phyloP scores from a whole-genome alignment of 2,888 invertebrate species.

The Malacosoma neustria region DNA sequence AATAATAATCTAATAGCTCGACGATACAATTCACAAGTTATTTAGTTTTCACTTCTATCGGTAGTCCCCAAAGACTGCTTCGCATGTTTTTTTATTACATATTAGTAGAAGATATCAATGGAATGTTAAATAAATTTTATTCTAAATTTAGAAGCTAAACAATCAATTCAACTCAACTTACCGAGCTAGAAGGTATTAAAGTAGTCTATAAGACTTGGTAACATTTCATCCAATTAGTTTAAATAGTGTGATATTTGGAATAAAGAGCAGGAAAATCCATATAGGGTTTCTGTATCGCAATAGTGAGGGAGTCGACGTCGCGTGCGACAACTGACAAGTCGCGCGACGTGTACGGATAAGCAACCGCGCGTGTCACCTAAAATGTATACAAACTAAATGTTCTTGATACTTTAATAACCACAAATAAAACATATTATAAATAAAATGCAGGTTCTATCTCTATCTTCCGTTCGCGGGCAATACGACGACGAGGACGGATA shows the following conservation, averaged over 20 bases:
- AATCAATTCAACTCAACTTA: background rate
- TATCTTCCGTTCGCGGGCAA: too few relatives aligned
- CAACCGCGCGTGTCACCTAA: slow-evolving; percentile 34
- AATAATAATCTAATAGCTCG: too few relatives aligned
- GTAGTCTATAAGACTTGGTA: slow-evolving; percentile 12
- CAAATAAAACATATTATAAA: too few relatives aligned
- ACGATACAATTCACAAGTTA: too few relatives aligned
- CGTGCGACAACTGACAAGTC: slow-evolving; percentile 65
- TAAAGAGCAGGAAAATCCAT: slow-evolving; percentile 37
- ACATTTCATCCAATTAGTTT: slow-evolving; percentile 22
- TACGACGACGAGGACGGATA: too few relatives aligned
- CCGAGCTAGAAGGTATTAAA: background rate
- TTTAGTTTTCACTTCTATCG: too few relatives aligned
- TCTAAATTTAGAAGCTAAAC: background rate
- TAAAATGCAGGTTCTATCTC: too few relatives aligned
- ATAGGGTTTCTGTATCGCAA: slow-evolving; percentile 41
- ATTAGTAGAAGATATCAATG: too few relatives aligned
- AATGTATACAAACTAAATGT: slow-evolving; percentile 15
- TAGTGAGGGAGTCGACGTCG: slow-evolving; percentile 40
- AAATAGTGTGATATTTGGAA: slow-evolving; percentile 25
- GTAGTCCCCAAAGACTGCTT: too few relatives aligned
- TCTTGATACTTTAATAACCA: slow-evolving; percentile 33
- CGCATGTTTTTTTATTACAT: too few relatives aligned
- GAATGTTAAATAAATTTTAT: background rate
- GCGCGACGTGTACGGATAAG: slow-evolving; percentile 55